A percentile compares a stretch with the other conserved stretches of the same genome.
These are phyloP conservation scores for Augochlorella aurata DNA, from an alignment of 2,888 invertebrate genomes.

Conservation along the genomic window DNA sequence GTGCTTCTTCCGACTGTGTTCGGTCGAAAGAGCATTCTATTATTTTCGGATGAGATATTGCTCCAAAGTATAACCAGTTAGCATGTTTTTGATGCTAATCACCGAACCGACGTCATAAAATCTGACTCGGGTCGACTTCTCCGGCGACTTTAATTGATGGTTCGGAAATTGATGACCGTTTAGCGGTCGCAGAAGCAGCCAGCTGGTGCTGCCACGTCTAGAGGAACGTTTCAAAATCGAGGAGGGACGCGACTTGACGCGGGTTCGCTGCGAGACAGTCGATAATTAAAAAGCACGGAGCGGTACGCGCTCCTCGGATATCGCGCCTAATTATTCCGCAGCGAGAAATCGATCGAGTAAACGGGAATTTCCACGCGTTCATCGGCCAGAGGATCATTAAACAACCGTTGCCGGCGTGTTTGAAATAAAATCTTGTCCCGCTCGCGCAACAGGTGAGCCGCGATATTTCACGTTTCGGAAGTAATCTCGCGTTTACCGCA, in stretches of 20 bases:
- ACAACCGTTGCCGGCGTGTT: slow-evolving; percentile 13
- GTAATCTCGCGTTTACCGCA: slow-evolving; percentile 54
- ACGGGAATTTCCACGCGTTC: not conserved
- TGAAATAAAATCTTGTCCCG: slow-evolving; percentile 50
- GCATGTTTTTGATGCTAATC: slow-evolving; percentile 10
- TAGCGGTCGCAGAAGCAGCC: slow-evolving; percentile 32
- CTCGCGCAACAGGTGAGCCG: slow-evolving; percentile 56
- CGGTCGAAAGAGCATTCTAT: not conserved
- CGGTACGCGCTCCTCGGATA: not conserved
- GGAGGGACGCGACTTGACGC: not conserved
- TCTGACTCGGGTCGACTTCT: not conserved
- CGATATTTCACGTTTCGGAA: slow-evolving; percentile 56
- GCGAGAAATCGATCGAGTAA: not conserved
- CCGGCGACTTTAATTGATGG: slow-evolving; percentile 23
- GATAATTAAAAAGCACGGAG: not conserved
- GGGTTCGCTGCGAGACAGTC: not conserved
- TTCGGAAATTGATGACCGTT: slow-evolving; percentile 41
- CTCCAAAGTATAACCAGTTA: slow-evolving; percentile 2
- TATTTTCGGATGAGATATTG: slow-evolving; percentile 24
- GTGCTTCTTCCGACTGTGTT: not conserved
- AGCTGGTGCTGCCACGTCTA: slow-evolving; percentile 26
- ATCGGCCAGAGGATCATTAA: slow-evolving; percentile 1
- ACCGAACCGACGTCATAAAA: not conserved
- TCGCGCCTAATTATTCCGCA: not conserved
- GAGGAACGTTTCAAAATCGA: slow-evolving; percentile 13